Base-by-base conservation (phyloP, 2,797 vertebrate species). In the Enteromius mattozi region DNA sequence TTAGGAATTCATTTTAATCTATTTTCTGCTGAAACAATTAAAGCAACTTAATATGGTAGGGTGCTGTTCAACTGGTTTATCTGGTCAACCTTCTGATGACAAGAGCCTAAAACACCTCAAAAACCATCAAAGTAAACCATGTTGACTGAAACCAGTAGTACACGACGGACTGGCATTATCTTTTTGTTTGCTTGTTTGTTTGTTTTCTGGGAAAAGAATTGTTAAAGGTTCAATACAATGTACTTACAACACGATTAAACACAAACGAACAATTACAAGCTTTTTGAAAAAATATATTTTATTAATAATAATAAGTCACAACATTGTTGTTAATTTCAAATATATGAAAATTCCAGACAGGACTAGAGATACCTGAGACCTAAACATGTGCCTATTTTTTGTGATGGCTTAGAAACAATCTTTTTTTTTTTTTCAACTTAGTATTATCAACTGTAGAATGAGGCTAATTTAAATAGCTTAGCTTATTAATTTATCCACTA, bases 211-310 rank as follows among this genome's bases (percentile, higher is more conserved):
- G 37, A 3, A 21, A 56, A 37, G 0, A 3, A 35, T 19, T 35
- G 16, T 9, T 35, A 33, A 17, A 30, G 19, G 19, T 35, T 54
- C 3, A 56, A 56, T 37, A 69, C 30, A 49, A 65, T 37, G 16
- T 24, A 16, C 2, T 17, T 40, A 21, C n/a, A 40, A 24, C 21
- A 40, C 17, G n/a, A 59, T 6, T 71, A 47, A 45, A 69, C 33
- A 77, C 56, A 47, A 78, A 30, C 10, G 14, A 78, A 63, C 51
- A 45, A 42, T 12, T 19, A 76, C 10, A 77, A 17, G 24, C 35
- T 45, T 83, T 3, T 24, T 78, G 65, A 83, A 85, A 84, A 87
- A 70, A 77, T 24, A 83, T 24, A 70, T 69, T 30, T 75, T 49
- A 85, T 86, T 86, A 72, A 83, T 45, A 45, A 45, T 45, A 12